Evolutionary conservation across 2,113 vertebrate species (phyloP), one percentile per base, ranked within the genome.

Genomic region (Pipa parva): DNA sequence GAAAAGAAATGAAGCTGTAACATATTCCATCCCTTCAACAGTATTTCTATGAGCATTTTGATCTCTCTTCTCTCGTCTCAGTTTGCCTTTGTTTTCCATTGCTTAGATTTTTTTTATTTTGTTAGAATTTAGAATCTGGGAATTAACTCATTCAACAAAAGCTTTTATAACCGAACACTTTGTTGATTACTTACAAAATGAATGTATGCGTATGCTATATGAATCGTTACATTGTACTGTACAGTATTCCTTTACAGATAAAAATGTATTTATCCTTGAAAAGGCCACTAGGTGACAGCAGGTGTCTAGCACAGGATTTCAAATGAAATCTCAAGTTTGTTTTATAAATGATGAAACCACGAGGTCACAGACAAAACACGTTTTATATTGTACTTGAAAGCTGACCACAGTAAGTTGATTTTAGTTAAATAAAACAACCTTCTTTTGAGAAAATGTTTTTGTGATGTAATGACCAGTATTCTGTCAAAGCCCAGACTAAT

Each of bases 241-340:
- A 17, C 37, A 13, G 2, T n/a, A 42, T 42, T 42, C 13, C 13
- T 5, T 6, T 18, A 15, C 13, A 42, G 7, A 10, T 31, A 10
- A 31, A 31, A 39, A 12, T 5, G 3, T 13, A 39, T 12, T 6
- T 6, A 42, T 45, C 42, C 24, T 22, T 17, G 22, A 46, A 25
- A 11, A 28, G n/a, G 4, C 22, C 64, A 67, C 54, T 67, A 67
- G 64, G 45, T 67, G 64, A 29, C 45, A 67, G 54, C 54, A 67
- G 21, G 58, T 49, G 33, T 28, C 28, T 58, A 58, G 63, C 18
- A 27, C 21, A 48, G 20, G 49, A 5, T 49, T 31, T n/a, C 17
- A 17, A 45, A 13, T 11, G 11, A 36, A 13, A 42, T 12, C 17
- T 55, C 24, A 45, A 4, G 17, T 58, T 66, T 66, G 28, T 66